These are phyloP conservation scores for Aleiodes sp. DNA, from an alignment of 1,140 invertebrate genomes.

Conservation along the genomic window DNA sequence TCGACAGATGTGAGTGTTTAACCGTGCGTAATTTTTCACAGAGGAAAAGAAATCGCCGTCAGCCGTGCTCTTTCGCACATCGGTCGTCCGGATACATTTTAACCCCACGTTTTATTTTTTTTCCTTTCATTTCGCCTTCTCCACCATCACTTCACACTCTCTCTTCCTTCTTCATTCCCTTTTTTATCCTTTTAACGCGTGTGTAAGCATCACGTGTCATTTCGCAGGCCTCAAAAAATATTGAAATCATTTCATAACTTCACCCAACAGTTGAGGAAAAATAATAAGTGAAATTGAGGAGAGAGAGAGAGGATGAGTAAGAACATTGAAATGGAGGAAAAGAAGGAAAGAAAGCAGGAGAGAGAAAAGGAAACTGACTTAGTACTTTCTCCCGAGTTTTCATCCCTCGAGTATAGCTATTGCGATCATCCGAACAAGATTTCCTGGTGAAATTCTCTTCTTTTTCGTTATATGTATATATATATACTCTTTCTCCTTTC, in stretches of 20 bases:
- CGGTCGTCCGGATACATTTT: constrained; percentile 21
- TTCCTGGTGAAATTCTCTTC: background rate
- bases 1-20: constrained; percentile 7
- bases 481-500: constrained; percentile 17
- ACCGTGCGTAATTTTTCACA: constrained; percentile 21
- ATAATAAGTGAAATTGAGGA: too few relatives aligned
- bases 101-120: background rate
- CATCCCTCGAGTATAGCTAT: background rate
- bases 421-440: background rate
- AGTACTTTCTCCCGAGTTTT: background rate
- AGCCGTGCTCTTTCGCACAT: constrained; percentile 36
- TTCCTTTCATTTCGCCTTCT: constrained; percentile 7
- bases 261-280: too few relatives aligned
- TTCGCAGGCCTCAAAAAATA: constrained; percentile 13
- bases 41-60: constrained; percentile 25
- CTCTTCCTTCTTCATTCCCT: background rate
- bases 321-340: too few relatives aligned
- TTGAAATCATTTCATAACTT: too few relatives aligned
- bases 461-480: background rate
- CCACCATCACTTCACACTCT: background rate
- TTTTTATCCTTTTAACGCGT: background rate
- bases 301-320: background rate
- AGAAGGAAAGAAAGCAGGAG: background rate
- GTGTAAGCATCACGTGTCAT: constrained; percentile 30
- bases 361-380: background rate